Evolutionary conservation across 1,140 invertebrate species (phyloP).

Genomic region (Magallana ariakensis): DNA sequence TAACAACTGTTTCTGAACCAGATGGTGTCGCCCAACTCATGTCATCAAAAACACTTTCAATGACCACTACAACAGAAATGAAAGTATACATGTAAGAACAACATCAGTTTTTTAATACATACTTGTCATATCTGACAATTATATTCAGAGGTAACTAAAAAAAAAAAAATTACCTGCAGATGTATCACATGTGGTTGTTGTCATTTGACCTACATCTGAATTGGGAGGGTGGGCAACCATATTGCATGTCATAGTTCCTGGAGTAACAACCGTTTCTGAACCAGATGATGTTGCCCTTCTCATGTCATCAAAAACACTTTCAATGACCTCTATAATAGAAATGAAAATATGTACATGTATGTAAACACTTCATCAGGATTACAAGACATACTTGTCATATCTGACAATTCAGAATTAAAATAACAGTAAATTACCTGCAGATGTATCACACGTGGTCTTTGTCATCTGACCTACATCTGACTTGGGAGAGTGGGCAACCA

Average conservation of each 20-base stretch:
- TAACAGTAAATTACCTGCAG: too few species aligned
- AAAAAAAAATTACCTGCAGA: too few species aligned
- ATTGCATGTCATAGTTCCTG: too few species aligned
- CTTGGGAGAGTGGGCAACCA: neutral
- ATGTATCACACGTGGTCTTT: too few species aligned
- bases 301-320: neutral
- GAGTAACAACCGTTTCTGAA: neutral
- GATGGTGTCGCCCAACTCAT: neutral
- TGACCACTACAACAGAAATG: neutral
- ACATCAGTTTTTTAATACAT: neutral
- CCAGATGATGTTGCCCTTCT: neutral
- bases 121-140: neutral
- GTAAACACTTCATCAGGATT: too few species aligned
- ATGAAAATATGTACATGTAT: too few species aligned
- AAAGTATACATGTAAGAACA: slow-evolving; percentile 7
- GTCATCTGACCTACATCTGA: too few species aligned
- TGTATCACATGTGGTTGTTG: neutral
- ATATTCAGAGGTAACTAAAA: neutral
- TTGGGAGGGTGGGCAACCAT: neutral
- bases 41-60: neutral
- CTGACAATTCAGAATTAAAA: too few species aligned
- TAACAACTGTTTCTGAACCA: neutral
- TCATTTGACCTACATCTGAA: neutral
- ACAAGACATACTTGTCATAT: too few species aligned
- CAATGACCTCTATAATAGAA: too few species aligned